phyloP scores from a whole-genome alignment of 2,797 vertebrate genomes.

The Phrynocephalus forsythii region DNA sequence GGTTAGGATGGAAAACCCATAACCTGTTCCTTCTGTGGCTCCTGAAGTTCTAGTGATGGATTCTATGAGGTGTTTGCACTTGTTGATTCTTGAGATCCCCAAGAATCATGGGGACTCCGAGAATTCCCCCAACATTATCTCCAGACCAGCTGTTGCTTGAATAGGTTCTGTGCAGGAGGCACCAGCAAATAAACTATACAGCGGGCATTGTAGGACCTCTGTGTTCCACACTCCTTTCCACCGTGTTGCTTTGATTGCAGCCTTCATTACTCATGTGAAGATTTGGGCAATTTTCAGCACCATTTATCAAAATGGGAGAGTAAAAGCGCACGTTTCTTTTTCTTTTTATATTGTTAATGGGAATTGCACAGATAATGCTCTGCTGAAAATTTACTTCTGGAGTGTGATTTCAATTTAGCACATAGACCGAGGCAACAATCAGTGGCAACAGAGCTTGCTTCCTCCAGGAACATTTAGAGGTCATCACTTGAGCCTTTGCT shows the following conservation, averaged over 20 bases:
- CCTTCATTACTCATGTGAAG: constrained; percentile 5
- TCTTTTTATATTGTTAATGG: neutral
- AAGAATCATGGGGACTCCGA: neutral
- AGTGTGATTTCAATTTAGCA: constrained; percentile 26
- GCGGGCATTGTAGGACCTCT: neutral
- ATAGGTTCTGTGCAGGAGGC: neutral
- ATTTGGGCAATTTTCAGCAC: constrained; percentile 7
- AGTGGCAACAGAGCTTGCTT: neutral
- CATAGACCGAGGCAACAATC: constrained; percentile 15
- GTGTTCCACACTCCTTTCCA: neutral
- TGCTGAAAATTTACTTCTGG: constrained; percentile 30
- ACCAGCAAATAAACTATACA: neutral
- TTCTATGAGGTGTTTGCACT: neutral
- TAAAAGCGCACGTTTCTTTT: neutral
- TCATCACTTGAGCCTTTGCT: neutral
- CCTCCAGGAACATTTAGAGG: neutral
- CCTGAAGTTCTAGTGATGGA: too few relatives aligned
- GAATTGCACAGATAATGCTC: constrained; percentile 21
- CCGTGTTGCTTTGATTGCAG: neutral
- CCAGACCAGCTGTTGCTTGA: neutral
- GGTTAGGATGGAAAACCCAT: too few relatives aligned
- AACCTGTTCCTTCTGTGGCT: too few relatives aligned
- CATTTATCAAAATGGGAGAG: neutral
- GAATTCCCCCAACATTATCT: neutral
- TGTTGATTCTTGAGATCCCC: neutral